Conservation (phyloP, 2,888 invertebrate genomes). For the Frankliniella fusca region DNA sequence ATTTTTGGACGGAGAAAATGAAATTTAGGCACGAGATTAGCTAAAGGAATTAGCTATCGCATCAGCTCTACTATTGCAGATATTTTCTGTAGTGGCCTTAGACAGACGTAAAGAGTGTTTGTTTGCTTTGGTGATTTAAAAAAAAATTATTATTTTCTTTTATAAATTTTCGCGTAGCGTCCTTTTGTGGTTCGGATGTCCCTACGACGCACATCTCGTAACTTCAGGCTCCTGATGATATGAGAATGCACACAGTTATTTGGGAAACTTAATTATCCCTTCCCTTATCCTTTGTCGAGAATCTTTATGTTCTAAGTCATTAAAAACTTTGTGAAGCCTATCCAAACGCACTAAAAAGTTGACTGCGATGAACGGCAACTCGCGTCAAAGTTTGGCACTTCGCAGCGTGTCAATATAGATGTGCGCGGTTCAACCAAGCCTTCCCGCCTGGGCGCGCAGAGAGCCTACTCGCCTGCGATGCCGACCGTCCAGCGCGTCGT, state of each 20-base stretch:
- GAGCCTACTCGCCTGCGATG: neutral
- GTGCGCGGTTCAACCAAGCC: neutral
- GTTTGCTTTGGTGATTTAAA: no score
- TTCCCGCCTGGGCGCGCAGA: neutral
- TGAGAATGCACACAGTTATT: neutral
- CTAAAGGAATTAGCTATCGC: no score
- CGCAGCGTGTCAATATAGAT: no score
- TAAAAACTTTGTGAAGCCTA: neutral
- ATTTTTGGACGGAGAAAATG: no score
- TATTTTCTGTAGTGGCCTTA: no score
- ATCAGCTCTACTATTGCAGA: no score
- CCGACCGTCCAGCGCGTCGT: neutral
- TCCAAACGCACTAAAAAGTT: neutral
- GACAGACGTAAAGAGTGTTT: no score
- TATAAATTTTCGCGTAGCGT: no score
- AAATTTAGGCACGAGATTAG: no score
- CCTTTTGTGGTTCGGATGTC: neutral
- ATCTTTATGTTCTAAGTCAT: constrained; percentile 4
- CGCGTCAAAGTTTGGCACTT: neutral
- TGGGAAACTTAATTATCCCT: neutral
- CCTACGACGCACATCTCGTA: neutral
- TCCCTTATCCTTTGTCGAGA: neutral
- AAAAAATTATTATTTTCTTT: no score
- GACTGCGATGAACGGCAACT: neutral
- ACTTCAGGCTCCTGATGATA: neutral